These are phyloP conservation scores for Charanyca ferruginea DNA, from an alignment of 2,888 invertebrate species.

Conservation along the genomic window DNA sequence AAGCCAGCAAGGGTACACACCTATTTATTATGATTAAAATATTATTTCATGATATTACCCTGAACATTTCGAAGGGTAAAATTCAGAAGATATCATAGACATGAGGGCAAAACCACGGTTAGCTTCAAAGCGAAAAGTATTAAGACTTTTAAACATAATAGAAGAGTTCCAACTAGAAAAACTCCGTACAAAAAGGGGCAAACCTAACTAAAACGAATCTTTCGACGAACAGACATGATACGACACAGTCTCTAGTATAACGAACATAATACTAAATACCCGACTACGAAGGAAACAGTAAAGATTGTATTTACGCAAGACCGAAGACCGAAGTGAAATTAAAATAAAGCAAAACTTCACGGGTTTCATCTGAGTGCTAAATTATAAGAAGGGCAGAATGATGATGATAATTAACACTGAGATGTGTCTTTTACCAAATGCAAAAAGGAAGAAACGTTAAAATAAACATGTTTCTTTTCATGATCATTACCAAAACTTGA, in stretches of 20 bases:
- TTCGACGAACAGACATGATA: constrained; percentile 22
- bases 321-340: background rate
- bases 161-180: constrained; percentile 35
- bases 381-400: too few species aligned
- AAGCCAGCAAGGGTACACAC: background rate
- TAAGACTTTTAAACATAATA: constrained; percentile 34
- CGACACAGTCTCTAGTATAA: constrained; percentile 46
- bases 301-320: background rate
- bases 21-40: background rate
- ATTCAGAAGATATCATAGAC: background rate
- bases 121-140: constrained; percentile 35
- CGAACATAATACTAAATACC: constrained; percentile 27
- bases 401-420: too few species aligned
- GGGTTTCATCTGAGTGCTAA: too few species aligned
- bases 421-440: too few species aligned
- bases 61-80: constrained; percentile 7
- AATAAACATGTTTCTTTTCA: too few species aligned
- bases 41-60: constrained; percentile 11
- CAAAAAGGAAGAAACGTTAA: too few species aligned
- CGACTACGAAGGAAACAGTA: constrained; percentile 36
- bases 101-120: constrained; percentile 3
- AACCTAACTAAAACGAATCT: constrained; percentile 17
- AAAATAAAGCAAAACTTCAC: too few species aligned
- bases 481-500: background rate
- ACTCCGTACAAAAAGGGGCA: constrained; percentile 24